These are phyloP conservation scores for Bellardia pandia DNA, from an alignment of 2,888 invertebrate genomes.

Conservation along the genomic window DNA sequence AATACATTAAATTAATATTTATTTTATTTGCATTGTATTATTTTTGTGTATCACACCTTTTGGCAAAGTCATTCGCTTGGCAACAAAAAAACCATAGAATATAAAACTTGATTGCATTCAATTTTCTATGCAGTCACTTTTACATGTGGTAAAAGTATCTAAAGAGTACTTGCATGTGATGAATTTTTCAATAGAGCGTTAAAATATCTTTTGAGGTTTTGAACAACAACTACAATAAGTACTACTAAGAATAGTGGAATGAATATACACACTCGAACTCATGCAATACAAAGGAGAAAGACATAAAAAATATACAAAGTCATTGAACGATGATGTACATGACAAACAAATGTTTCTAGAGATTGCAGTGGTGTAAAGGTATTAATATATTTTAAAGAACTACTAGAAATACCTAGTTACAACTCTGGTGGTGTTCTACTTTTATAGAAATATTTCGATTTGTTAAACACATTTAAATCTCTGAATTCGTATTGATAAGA, in stretches of 20 bases:
- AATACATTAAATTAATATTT: background rate
- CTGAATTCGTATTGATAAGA: too few relatives aligned
- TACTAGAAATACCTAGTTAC: too few relatives aligned
- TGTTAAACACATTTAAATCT: too few relatives aligned
- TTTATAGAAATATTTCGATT: too few relatives aligned
- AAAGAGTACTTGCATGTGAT: constrained; percentile 49
- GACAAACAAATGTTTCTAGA: constrained; percentile 19
- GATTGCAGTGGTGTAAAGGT: background rate
- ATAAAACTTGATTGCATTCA: background rate
- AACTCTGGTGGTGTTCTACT: too few relatives aligned
- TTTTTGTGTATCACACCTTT: constrained; percentile 1
- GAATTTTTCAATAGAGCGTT: constrained; percentile 53
- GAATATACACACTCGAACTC: background rate
- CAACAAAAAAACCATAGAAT: background rate
- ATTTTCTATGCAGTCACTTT: background rate
- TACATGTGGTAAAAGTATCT: constrained; percentile 21
- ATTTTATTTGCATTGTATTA: background rate
- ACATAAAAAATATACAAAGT: constrained; percentile 13
- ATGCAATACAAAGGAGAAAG: background rate
- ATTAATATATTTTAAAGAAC: background rate
- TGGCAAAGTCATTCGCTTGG: background rate
- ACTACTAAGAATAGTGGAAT: background rate
- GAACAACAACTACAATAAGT: constrained; percentile 11
- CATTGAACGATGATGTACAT: constrained; percentile 48
- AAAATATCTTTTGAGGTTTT: constrained; percentile 38